These are phyloP conservation scores for Desmodus rotundus DNA, from an alignment of 2,113 vertebrate species.

Conservation along the genomic window DNA sequence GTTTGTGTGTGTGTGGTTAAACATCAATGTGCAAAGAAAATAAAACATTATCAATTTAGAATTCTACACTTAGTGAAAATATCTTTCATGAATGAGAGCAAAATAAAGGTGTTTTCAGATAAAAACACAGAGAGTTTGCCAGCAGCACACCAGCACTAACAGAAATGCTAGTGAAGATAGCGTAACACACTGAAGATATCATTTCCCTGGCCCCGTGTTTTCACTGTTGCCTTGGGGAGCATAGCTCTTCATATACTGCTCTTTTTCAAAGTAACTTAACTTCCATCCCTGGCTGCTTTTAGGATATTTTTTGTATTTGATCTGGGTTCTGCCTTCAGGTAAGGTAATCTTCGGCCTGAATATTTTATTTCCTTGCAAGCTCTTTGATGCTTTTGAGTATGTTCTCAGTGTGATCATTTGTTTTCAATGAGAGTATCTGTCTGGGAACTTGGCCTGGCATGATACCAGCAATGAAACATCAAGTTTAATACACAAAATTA, in stretches of 20 bases:
- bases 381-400: slow-evolving; percentile 3
- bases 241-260: background rate
- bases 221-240: background rate
- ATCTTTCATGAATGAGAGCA: background rate
- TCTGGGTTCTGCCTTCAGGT: background rate
- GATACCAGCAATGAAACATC: background rate
- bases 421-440: background rate
- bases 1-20: background rate
- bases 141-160: background rate
- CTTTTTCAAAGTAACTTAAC: background rate
- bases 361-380: background rate
- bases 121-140: background rate
- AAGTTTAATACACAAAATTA: slow-evolving; percentile 2
- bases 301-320: slow-evolving; percentile 15
- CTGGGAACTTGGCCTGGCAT: background rate
- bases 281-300: background rate
- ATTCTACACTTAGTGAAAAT: slow-evolving; percentile 18
- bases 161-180: background rate
- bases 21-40: slow-evolving; percentile 2
- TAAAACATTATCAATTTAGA: background rate
- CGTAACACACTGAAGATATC: too few relatives aligned
- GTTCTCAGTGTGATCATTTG: background rate
- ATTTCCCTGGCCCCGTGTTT: background rate
- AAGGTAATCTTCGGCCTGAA: background rate
- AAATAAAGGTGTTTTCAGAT: background rate